Conservation (phyloP, 1,140 invertebrate species). For the Campoletis sonorensis region DNA sequence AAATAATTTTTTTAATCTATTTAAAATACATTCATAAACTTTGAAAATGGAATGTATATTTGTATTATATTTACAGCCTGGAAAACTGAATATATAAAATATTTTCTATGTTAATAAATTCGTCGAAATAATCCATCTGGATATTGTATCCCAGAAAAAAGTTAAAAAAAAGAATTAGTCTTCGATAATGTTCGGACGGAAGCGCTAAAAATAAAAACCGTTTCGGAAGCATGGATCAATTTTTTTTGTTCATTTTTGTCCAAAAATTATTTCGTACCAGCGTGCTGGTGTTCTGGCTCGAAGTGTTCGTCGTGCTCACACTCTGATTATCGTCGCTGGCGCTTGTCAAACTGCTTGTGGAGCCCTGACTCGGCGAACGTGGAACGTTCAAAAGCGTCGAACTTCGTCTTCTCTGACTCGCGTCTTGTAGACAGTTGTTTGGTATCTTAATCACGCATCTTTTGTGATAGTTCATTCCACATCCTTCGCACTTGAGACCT, state of each 20-base stretch:
- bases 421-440: slow-evolving; percentile 91
- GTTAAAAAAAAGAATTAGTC: too few relatives aligned
- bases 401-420: slow-evolving; percentile 76
- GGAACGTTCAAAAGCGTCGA: slow-evolving; percentile 81
- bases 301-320: slow-evolving; percentile 67
- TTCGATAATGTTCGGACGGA: too few relatives aligned
- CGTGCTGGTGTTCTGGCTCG: slow-evolving; percentile 73
- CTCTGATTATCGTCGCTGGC: slow-evolving; percentile 74
- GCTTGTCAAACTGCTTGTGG: slow-evolving; percentile 75
- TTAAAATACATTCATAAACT: too few relatives aligned
- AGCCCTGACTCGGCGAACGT: slow-evolving; percentile 82
- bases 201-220: background rate
- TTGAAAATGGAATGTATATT: too few relatives aligned
- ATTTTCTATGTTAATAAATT: too few relatives aligned
- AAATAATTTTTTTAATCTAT: too few relatives aligned
- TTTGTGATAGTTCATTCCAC: slow-evolving; percentile 98
- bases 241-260: slow-evolving; percentile 11
- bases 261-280: slow-evolving; percentile 62
- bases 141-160: background rate
- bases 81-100: too few relatives aligned
- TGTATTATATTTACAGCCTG: background rate
- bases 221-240: background rate
- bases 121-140: too few relatives aligned
- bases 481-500: slow-evolving; percentile 99
- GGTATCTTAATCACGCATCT: slow-evolving; percentile 98